Percentiles rank a stretch among this genome's conserved stretches.
Evolutionary conservation across 2,797 vertebrate species (phyloP).

Genomic region (Lepilemur ruficaudatus): DNA sequence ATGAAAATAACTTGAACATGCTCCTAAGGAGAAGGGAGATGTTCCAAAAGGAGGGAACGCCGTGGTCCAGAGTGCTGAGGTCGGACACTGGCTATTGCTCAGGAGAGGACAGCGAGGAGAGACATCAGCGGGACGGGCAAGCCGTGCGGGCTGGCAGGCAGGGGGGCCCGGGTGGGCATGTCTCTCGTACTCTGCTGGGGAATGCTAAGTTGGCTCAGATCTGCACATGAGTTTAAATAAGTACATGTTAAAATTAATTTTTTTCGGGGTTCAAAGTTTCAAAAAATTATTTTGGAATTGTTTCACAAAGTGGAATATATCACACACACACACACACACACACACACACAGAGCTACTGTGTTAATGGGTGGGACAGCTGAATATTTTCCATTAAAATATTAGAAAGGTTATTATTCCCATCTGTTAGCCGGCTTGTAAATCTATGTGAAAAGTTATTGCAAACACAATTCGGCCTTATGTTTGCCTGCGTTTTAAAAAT

Average conservation of each 20-base stretch:
- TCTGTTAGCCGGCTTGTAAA: constrained; percentile 64
- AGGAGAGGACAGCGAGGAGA: neutral
- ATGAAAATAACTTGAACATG: neutral
- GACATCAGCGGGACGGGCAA: neutral
- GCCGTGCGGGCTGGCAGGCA: neutral
- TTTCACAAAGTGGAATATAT: neutral
- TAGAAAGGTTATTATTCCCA: constrained; percentile 54
- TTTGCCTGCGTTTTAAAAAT: constrained; percentile 48
- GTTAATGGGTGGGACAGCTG: constrained; percentile 15
- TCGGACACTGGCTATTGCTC: neutral
- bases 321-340: neutral
- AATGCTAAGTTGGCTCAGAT: constrained; percentile 17
- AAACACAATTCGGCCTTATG: constrained; percentile 48
- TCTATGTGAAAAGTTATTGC: constrained; percentile 60
- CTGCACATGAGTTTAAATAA: neutral
- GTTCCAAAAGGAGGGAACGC: neutral
- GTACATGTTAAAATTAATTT: neutral
- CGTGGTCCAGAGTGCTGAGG: neutral
- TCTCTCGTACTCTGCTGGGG: neutral
- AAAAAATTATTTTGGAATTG: neutral
- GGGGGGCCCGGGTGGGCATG: neutral
- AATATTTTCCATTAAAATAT: constrained; percentile 28
- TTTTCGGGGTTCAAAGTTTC: neutral
- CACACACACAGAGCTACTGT: constrained; percentile 17
- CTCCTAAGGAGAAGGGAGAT: neutral